A percentile compares a stretch with the other conserved stretches of the same genome.
Conservation (phyloP, 2,113 vertebrate species). For the Mesoclemmys tuberculata region DNA sequence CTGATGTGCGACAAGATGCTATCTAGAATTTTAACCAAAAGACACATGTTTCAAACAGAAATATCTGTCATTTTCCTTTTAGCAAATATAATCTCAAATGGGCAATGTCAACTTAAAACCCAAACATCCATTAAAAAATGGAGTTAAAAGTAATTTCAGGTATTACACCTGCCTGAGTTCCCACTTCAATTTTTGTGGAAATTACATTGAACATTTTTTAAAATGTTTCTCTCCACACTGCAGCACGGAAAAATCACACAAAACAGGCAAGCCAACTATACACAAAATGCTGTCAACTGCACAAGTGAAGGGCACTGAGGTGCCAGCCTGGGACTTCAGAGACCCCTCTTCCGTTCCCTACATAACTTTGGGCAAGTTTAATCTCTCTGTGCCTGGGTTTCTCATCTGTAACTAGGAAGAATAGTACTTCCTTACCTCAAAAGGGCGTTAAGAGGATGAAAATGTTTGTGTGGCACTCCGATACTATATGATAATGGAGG, state of each 20-base stretch:
- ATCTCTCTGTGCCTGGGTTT: neutral
- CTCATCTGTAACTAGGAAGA: neutral
- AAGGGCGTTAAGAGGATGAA: neutral
- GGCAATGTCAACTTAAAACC: neutral
- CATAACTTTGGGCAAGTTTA: neutral
- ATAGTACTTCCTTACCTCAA: neutral
- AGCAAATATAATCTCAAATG: neutral
- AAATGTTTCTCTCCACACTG: neutral
- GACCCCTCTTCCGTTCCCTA: neutral
- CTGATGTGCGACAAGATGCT: no score
- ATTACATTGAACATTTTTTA: neutral
- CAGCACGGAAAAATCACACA: accelerated
- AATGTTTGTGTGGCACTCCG: neutral
- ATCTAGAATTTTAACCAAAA: no score
- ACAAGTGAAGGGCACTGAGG: neutral
- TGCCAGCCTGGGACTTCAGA: neutral
- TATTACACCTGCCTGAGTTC: neutral
- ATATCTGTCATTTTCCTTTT: no score
- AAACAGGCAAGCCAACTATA: neutral
- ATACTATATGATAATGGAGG: neutral
- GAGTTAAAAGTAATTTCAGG: neutral
- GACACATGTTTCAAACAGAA: no score
- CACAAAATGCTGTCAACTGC: neutral
- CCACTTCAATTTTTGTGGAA: neutral
- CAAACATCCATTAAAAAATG: neutral